Evolutionary conservation across 2,888 invertebrate species (phyloP).

Genomic region (Bombylius major): DNA sequence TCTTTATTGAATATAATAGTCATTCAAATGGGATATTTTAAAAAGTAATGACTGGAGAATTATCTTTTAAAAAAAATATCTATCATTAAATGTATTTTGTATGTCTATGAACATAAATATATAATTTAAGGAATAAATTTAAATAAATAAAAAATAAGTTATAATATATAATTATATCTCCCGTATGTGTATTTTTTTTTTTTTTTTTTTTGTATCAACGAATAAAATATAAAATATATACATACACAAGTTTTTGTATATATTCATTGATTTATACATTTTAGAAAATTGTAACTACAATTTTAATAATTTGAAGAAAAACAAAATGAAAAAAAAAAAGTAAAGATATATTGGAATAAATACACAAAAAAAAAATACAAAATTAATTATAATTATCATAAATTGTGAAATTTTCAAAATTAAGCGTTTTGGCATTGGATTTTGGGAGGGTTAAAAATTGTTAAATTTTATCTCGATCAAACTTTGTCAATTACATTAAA

Average conservation of each 20-base stretch:
- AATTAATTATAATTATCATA: too few relatives aligned
- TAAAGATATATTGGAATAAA: too few relatives aligned
- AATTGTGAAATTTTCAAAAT: conserved; percentile 3
- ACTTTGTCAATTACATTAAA: neutral
- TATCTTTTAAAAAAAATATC: neutral
- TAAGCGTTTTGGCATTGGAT: conserved; percentile 33
- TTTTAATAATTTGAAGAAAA: too few relatives aligned
- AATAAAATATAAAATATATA: too few relatives aligned
- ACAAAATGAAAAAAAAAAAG: too few relatives aligned
- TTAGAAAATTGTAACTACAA: too few relatives aligned
- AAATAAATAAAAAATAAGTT: conserved; percentile 3
- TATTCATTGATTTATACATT: too few relatives aligned
- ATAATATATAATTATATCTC: too few relatives aligned
- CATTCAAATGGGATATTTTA: conserved; percentile 11
- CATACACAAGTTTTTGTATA: too few relatives aligned
- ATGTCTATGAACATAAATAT: conserved; percentile 8
- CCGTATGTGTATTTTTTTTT: too few relatives aligned
- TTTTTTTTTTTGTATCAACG: too few relatives aligned
- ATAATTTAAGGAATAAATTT: neutral
- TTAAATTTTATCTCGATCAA: conserved; percentile 4
- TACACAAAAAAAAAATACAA: too few relatives aligned
- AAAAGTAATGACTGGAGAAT: conserved; percentile 36
- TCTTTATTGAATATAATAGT: neutral
- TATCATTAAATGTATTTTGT: conserved; percentile 13
- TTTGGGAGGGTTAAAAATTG: conserved; percentile 15